phyloP scores from a whole-genome alignment of 2,113 vertebrate species.

The Girardinichthys multiradiatus region DNA sequence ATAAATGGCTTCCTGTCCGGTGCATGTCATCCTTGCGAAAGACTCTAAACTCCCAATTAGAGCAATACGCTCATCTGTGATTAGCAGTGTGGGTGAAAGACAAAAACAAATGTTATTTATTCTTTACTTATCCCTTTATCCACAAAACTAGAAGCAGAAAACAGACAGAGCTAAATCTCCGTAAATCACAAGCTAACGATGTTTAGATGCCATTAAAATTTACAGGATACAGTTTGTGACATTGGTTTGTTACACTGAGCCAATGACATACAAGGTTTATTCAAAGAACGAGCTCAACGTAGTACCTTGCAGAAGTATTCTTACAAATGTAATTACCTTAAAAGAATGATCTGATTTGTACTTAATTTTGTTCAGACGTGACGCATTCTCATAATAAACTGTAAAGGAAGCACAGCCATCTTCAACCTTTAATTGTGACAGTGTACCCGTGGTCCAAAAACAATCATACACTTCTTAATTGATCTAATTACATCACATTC shows the following conservation, averaged over 20 bases:
- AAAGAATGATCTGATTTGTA: neutral
- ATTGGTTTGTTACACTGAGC: neutral
- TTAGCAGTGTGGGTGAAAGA: neutral
- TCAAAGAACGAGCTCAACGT: neutral
- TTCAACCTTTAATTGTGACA: neutral
- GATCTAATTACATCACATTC: too few species aligned
- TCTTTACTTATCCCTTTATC: neutral
- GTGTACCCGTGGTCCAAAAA: too few species aligned
- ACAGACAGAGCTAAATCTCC: neutral
- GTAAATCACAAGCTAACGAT: neutral
- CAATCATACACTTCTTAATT: too few species aligned
- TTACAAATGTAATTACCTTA: neutral
- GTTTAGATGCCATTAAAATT: neutral
- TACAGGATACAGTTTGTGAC: neutral
- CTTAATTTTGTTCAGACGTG: neutral
- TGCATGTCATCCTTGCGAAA: neutral
- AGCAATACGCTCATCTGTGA: neutral
- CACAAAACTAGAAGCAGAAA: neutral
- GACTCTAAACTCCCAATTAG: neutral
- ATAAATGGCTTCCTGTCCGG: too few species aligned
- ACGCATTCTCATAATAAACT: neutral
- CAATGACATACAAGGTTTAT: neutral
- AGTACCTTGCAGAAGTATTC: neutral
- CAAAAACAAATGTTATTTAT: neutral
- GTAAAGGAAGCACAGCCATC: neutral